phyloP scores from a whole-genome alignment of 64 coral and sea anemone species.

The Montipora capricornis region DNA sequence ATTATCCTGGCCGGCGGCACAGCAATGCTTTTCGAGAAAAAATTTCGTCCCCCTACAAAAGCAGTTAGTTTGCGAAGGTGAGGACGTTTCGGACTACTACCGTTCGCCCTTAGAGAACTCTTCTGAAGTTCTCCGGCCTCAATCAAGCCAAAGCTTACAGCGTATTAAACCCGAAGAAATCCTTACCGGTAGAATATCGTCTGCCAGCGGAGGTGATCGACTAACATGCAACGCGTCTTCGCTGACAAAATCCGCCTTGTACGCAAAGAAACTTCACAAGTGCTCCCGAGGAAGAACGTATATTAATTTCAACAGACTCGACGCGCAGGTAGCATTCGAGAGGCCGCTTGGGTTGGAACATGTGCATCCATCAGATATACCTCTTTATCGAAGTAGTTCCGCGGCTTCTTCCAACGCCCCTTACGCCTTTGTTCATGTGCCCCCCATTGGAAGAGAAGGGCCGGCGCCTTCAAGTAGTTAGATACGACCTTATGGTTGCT shows the following conservation, averaged over 20 bases:
- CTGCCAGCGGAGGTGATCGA: constrained; percentile 60
- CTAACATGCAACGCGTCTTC: constrained; percentile 59
- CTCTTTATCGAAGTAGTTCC: constrained; percentile 71
- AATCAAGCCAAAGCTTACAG: constrained; percentile 64
- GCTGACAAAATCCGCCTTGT: constrained; percentile 13
- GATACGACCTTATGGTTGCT: not conserved
- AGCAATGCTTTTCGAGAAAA: constrained; percentile 38
- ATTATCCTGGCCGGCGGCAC: constrained; percentile 50
- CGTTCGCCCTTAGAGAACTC: constrained; percentile 41
- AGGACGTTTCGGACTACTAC: constrained; percentile 24
- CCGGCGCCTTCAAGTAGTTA: constrained; percentile 32
- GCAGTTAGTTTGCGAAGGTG: constrained; percentile 41
- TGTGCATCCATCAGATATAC: constrained; percentile 77
- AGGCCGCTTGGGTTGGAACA: constrained; percentile 65
- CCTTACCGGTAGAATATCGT: constrained; percentile 62
- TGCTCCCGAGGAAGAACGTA: constrained; percentile 59
- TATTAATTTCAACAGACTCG: constrained; percentile 77
- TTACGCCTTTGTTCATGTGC: constrained; percentile 84
- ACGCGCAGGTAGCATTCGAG: constrained; percentile 55
- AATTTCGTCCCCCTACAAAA: not conserved
- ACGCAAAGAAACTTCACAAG: not conserved
- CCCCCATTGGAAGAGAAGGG: constrained; percentile 72
- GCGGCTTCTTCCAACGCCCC: constrained; percentile 58
- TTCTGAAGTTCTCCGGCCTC: constrained; percentile 63
- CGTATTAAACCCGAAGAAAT: constrained; percentile 50